Evolutionary conservation across 2,113 vertebrate species (phyloP), one percentile per base, ranked within the genome.

Genomic region (Amia ocellicauda): DNA sequence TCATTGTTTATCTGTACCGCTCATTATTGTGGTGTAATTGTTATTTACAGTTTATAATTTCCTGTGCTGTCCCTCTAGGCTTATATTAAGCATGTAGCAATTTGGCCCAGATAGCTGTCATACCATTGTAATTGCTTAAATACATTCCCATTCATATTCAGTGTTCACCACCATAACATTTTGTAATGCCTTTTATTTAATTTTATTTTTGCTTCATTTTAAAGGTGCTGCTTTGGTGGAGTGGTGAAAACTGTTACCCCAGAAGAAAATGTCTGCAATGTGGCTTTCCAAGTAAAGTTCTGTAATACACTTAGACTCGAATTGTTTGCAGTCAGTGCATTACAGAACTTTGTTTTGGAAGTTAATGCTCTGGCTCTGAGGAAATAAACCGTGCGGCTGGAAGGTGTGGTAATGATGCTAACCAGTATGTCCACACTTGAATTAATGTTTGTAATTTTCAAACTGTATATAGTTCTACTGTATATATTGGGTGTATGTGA

Each of bases 291-390:
- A 86, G 85, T 87, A 87, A 89, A 91, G 88, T 91, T 91, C 89
- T 90, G 86, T 89, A 83, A 87, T 87, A 87, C 86, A 89, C 88
- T 91, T 72, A 75, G 88, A 87, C 86, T 91, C 83, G 73, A 73
- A 81, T 75, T 84, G 75, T 79, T 79, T 65, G 88, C 76, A 89
- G 89, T 91, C 87, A 91, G 87, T 91, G 89, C 87, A 89, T 91
- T 90, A 91, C 88, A 89, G 88, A 90, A 91, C 88, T 89, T 90
- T 89, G 86, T 89, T 90, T 89, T 88, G 88, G 80, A 79, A 89
- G 87, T 85, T 84, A 80, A 80, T 76, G 60, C 76, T 77, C 79
- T 58, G 64, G 67, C 75, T 69, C 58, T 62, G 74, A 55, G 69
- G 67, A 73, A 73, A 71, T 58, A 71, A 66, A 56, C 31, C 72